A percentile compares a stretch with the other conserved stretches of the same genome.
phyloP scores from a whole-genome alignment of 2,888 invertebrate genomes.

The Lepidonotus clava region DNA sequence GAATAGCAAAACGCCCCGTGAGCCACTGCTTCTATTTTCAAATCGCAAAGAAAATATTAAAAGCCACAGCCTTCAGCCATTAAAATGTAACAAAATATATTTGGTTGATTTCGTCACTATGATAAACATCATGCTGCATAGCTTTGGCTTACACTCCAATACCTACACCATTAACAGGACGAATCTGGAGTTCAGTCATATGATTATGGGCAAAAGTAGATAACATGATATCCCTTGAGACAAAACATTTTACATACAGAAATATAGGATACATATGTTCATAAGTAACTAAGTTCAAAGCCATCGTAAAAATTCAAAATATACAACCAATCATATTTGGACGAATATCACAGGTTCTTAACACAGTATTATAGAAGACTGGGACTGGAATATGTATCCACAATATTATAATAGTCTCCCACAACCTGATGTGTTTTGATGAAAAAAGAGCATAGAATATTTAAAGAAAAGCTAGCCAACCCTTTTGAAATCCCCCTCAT shows the following conservation, averaged over 20 bases:
- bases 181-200: slow-evolving; percentile 21
- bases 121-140: slow-evolving; percentile 23
- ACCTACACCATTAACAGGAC: slow-evolving; percentile 5
- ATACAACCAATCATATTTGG: slow-evolving; percentile 54
- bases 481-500: not conserved
- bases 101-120: not conserved
- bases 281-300: slow-evolving; percentile 45
- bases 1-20: slow-evolving; percentile 34
- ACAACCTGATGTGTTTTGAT: not conserved
- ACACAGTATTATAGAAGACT: slow-evolving; percentile 42
- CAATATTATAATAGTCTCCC: not conserved
- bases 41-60: slow-evolving; percentile 18
- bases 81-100: slow-evolving; percentile 13
- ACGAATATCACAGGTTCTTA: slow-evolving; percentile 50
- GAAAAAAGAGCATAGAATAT: slow-evolving; percentile 2
- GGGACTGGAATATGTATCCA: not conserved
- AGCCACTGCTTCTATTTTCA: not conserved
- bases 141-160: slow-evolving; percentile 32
- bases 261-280: slow-evolving; percentile 42
- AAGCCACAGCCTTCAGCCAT: slow-evolving; percentile 22
- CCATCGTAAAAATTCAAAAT: slow-evolving; percentile 43
- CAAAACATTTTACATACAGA: slow-evolving; percentile 44
- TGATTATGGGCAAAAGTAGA: not conserved
- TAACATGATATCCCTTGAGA: slow-evolving; percentile 9
- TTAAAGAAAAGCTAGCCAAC: not conserved